phyloP scores from a whole-genome alignment of 2,797 vertebrate species.

The Acanthis flammea region DNA sequence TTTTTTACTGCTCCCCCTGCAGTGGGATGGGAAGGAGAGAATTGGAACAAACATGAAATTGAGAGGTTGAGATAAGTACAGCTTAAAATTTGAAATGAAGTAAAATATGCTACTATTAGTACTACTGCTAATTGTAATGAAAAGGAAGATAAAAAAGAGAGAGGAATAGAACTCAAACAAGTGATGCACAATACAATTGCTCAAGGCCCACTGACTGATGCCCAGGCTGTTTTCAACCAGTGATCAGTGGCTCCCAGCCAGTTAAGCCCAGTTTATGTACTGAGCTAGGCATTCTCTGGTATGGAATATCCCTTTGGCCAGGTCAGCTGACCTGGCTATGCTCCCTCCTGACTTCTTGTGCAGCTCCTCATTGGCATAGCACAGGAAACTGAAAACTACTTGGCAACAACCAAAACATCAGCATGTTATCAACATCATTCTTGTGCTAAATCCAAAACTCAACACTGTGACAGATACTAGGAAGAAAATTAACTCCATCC shows the following conservation, averaged over 20 bases:
- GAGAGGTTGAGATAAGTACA: neutral
- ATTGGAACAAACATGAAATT: neutral
- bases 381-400: neutral
- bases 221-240: neutral
- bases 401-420: neutral
- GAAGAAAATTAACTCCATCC: neutral
- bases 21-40: neutral
- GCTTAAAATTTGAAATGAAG: neutral
- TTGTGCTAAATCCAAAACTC: neutral
- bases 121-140: neutral
- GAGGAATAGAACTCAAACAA: neutral
- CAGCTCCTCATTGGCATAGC: neutral
- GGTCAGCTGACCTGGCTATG: neutral
- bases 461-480: neutral
- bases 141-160: neutral
- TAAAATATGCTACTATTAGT: neutral
- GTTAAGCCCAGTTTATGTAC: neutral
- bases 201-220: neutral
- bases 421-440: neutral
- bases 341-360: neutral
- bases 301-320: neutral
- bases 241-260: neutral
- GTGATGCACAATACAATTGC: neutral
- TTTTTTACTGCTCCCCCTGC: neutral
- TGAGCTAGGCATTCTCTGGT: neutral